Evolutionary conservation across 2,888 invertebrate species (phyloP), one percentile per base, ranked within the genome.

Genomic region (Eremobia ochroleuca): DNA sequence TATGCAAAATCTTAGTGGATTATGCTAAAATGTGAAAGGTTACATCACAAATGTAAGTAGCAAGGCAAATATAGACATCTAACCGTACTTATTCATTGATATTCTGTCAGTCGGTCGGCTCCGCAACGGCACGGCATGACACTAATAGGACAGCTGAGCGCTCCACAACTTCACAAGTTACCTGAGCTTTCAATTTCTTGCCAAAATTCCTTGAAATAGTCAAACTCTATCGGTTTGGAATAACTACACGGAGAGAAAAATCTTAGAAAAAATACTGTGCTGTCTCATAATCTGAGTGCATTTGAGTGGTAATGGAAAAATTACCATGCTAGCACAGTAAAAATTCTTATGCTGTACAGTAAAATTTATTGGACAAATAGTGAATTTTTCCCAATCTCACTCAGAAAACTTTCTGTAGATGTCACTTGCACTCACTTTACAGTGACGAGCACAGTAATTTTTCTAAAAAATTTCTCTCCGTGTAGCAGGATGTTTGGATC

Each of bases 121-220:
- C 31, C 59, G 25, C 66, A 70, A 34, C 65, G 59, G 21, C 58
- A 34, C 52, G 65, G 49, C 28, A 46, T 82, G 85, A 82, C 85
- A 79, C 79, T 82, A 85, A 85, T 82, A 82, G 65, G 82, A 85
- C 71, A 70, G 58, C 28, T 73, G 84, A 79, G 37, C 74, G 79
- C 43, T 71, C 61, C 61, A 61, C 66, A 76, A 81, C 28, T 65
- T 71, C 37, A 58, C 62, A 78, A 69, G 66, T 58, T 83, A 73
- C 65, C 73, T 55, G 76, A 76, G 66, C 82, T 78, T 73, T 55
- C 73, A 70, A 76, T 79, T 73, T 74, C 58, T 73, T 74, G 31
- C 37, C 43, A 46, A 83, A 76, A 73, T 71, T 64, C 34, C 28
- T 67, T 67, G 73, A 67, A 83, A 84, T 59, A 80, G 34, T 73